A percentile compares a stretch with the other conserved stretches of the same genome.
These are phyloP conservation scores for Dermolepida albohirtum DNA, from an alignment of 2,888 invertebrate species.

Conservation along the genomic window DNA sequence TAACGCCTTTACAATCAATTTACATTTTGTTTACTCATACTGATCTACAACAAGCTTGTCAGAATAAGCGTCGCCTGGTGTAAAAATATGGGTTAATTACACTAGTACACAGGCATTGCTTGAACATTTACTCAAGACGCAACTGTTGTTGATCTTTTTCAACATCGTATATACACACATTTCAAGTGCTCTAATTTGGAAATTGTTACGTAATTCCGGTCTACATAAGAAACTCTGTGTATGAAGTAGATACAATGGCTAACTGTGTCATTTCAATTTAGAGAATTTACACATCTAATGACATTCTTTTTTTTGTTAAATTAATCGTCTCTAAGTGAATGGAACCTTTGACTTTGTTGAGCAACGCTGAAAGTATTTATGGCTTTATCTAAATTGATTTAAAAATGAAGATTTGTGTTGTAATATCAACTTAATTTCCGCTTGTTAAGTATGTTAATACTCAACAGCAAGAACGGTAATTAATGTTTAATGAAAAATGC, in stretches of 20 bases:
- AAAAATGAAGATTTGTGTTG: slow-evolving; percentile 29
- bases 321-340: slow-evolving; percentile 20
- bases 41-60: slow-evolving; percentile 33
- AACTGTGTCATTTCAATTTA: slow-evolving; percentile 32
- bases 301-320: slow-evolving; percentile 17
- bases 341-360: slow-evolving; percentile 33
- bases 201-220: slow-evolving; percentile 16
- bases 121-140: slow-evolving; percentile 30
- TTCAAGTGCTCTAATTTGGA: slow-evolving; percentile 24
- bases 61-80: slow-evolving; percentile 7
- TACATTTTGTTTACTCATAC: slow-evolving; percentile 36
- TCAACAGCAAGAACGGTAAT: too few relatives aligned
- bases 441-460: neutral
- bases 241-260: slow-evolving; percentile 4
- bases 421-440: slow-evolving; percentile 29
- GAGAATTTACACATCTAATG: slow-evolving; percentile 20
- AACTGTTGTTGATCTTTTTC: slow-evolving; percentile 31
- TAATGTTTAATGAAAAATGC: too few relatives aligned
- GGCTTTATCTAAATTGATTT: slow-evolving; percentile 33
- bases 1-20: slow-evolving; percentile 31
- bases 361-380: slow-evolving; percentile 25
- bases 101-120: slow-evolving; percentile 17
- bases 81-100: slow-evolving; percentile 37
- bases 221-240: slow-evolving; percentile 3
- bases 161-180: slow-evolving; percentile 19